A percentile compares a stretch with the other conserved stretches of the same genome.
phyloP scores from a whole-genome alignment of 2,888 invertebrate genomes.

The Microctonus brassicae region DNA sequence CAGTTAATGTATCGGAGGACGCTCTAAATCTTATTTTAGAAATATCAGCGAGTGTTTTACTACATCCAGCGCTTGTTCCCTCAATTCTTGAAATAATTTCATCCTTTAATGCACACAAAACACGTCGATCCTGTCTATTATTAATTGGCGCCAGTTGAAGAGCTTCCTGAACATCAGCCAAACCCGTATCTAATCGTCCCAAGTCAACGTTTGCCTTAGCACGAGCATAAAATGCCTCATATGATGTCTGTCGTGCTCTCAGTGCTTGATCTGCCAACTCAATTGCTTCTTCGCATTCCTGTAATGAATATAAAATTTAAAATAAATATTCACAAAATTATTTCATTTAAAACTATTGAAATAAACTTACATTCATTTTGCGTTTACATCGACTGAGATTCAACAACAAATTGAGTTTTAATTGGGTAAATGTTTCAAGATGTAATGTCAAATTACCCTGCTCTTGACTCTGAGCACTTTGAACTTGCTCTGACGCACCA shows the following conservation, averaged over 20 bases:
- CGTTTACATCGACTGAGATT: conserved; percentile 94
- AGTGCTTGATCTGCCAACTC: conserved; percentile 91
- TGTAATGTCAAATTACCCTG: conserved; percentile 75
- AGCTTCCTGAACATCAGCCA: conserved; percentile 87
- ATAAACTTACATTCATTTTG: conserved; percentile 89
- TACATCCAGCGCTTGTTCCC: conserved; percentile 59
- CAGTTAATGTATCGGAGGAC: conserved; percentile 65
- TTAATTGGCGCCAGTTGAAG: conserved; percentile 77
- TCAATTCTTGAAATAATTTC: conserved; percentile 74
- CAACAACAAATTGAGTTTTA: conserved; percentile 89
- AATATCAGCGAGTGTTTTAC: conserved; percentile 50
- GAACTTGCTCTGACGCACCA: conserved; percentile 73
- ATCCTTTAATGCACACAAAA: conserved; percentile 81
- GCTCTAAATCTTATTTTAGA: conserved; percentile 58
- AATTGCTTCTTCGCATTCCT: conserved; percentile 89
- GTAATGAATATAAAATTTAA: no score
- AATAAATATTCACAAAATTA: conserved; percentile 12
- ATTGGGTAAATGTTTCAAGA: conserved; percentile 83
- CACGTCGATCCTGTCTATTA: conserved; percentile 80
- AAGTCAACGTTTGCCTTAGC: conserved; percentile 88
- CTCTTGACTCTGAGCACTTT: conserved; percentile 68
- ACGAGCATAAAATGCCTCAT: conserved; percentile 93
- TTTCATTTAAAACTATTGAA: not conserved
- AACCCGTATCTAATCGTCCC: conserved; percentile 79
- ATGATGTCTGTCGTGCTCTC: conserved; percentile 86